phyloP scores from a whole-genome alignment of 64 coral and sea anemone species.

The Platygyra sinensis region DNA sequence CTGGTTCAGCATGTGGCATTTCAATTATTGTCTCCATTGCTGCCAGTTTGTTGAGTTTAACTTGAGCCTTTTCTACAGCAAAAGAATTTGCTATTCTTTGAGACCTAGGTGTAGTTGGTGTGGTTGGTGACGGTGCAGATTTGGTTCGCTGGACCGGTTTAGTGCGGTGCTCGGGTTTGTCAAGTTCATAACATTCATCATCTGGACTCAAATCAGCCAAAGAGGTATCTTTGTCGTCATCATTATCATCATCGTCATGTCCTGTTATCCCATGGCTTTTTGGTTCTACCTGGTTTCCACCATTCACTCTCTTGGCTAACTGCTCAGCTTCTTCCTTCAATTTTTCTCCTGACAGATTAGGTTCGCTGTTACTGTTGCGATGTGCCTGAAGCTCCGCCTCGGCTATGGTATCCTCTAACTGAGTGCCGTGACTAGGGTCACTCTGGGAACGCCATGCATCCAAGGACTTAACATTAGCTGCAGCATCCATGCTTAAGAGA shows the following conservation, averaged over 20 bases:
- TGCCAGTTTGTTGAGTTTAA: slow-evolving; percentile 81
- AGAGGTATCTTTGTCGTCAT: slow-evolving; percentile 67
- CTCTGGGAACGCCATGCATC: slow-evolving; percentile 85
- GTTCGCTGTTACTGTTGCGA: slow-evolving; percentile 86
- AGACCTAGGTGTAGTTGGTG: slow-evolving; percentile 53
- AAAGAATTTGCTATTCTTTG: slow-evolving; percentile 69
- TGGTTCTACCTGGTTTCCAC: slow-evolving; percentile 32
- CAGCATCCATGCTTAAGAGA: slow-evolving; percentile 22
- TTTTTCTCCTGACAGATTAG: slow-evolving; percentile 76
- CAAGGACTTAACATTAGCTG: slow-evolving; percentile 30
- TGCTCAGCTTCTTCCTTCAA: slow-evolving; percentile 75
- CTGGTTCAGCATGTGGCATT: slow-evolving; percentile 61
- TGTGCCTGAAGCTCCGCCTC: slow-evolving; percentile 79
- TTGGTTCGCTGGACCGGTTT: slow-evolving; percentile 66
- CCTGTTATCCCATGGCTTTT: slow-evolving; percentile 6
- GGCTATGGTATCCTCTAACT: slow-evolving; percentile 71
- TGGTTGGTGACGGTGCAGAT: slow-evolving; percentile 67
- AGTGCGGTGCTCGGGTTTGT: slow-evolving; percentile 36
- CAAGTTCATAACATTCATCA: slow-evolving; percentile 64
- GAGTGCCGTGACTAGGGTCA: slow-evolving; percentile 72
- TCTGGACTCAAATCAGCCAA: slow-evolving; percentile 76
- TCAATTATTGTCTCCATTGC: slow-evolving; percentile 91
- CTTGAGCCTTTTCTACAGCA: slow-evolving; percentile 81
- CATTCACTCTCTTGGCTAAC: slow-evolving; percentile 71
- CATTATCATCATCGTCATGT: slow-evolving; percentile 25